phyloP scores from a whole-genome alignment of 2,113 vertebrate species.

The Brachypodius melanocephalos region DNA sequence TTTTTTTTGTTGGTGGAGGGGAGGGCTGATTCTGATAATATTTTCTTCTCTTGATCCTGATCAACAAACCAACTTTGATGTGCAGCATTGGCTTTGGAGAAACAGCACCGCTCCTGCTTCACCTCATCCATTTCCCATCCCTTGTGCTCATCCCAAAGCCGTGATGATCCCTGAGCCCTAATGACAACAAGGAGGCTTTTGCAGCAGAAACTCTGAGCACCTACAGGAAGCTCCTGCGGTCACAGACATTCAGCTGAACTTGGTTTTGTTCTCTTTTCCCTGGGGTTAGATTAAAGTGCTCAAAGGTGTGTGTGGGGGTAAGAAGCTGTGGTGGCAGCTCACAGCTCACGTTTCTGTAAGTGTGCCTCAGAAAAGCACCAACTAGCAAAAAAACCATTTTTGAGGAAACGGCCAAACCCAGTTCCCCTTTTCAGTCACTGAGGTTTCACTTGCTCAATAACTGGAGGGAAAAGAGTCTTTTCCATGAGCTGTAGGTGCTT shows the following conservation, averaged over 20 bases:
- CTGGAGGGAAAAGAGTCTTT: background rate
- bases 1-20: background rate
- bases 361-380: background rate
- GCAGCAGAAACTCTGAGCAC: background rate
- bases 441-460: background rate
- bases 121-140: background rate
- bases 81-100: rapidly evolving
- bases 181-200: background rate
- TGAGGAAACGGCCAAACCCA: background rate
- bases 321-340: background rate
- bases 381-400: background rate
- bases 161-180: background rate
- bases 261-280: background rate
- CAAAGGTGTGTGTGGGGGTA: rapidly evolving
- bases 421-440: background rate
- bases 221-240: conserved; percentile 20
- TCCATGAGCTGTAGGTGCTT: background rate
- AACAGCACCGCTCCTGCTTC: background rate
- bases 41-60: background rate
- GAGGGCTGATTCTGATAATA: too few species aligned
- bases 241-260: background rate
- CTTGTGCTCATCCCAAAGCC: background rate
- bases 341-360: background rate
- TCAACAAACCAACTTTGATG: background rate
- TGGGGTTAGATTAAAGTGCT: background rate